Conservation (phyloP, 1,140 invertebrate species). For the Kradibia gibbosae region DNA sequence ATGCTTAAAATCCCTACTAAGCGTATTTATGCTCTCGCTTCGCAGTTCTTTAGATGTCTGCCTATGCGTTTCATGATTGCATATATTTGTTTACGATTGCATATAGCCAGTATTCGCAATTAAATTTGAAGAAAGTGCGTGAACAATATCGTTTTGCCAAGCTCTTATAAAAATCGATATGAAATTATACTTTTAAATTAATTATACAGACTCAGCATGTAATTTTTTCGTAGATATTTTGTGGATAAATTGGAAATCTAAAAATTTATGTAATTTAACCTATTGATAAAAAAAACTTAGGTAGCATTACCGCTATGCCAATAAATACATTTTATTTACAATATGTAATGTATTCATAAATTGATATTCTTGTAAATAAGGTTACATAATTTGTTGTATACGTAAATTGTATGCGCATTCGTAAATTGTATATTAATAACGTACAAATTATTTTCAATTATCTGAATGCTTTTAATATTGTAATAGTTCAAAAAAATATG, state of each 20-base stretch:
- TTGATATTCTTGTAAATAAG: too few relatives aligned
- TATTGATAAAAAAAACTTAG: too few relatives aligned
- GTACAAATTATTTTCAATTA: too few relatives aligned
- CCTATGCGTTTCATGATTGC: background rate
- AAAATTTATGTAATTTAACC: too few relatives aligned
- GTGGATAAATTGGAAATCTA: background rate
- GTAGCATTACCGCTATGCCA: too few relatives aligned
- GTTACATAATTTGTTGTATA: too few relatives aligned
- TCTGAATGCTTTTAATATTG: too few relatives aligned
- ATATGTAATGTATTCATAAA: too few relatives aligned
- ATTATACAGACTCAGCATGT: background rate
- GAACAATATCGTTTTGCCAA: background rate
- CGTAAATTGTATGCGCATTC: too few relatives aligned
- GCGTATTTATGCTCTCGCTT: conserved; percentile 41
- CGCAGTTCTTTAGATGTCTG: conserved; percentile 21
- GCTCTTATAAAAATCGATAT: background rate
- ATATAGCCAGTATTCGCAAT: background rate
- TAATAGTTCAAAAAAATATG: too few relatives aligned
- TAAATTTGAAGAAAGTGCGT: background rate
- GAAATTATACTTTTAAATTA: background rate
- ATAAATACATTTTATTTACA: too few relatives aligned
- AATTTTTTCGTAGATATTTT: background rate
- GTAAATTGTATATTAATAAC: too few relatives aligned
- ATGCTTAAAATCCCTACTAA: conserved; percentile 46
- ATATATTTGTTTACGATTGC: background rate